phyloP scores from a whole-genome alignment of 2,888 invertebrate genomes.

The Congeria kusceri region DNA sequence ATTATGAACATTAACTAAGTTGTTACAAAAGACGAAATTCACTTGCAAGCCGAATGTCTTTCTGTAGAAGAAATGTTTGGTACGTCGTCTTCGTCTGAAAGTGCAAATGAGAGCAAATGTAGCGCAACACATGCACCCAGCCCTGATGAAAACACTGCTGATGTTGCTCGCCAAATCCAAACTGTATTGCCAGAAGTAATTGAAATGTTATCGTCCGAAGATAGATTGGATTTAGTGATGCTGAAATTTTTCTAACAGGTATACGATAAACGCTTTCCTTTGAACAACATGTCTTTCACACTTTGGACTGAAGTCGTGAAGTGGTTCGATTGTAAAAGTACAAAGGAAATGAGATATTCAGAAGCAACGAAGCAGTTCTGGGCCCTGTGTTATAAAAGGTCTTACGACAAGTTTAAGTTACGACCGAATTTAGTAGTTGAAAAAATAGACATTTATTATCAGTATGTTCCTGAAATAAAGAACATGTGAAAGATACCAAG shows the following conservation, averaged over 20 bases:
- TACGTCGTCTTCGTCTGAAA: not conserved
- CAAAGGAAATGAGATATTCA: conserved; percentile 18
- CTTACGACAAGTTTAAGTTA: too few species aligned
- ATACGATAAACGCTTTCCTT: conserved; percentile 4
- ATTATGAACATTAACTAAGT: not conserved
- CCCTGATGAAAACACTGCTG: not conserved
- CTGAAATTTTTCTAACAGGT: not conserved
- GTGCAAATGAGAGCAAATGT: not conserved
- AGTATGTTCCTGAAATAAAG: too few species aligned
- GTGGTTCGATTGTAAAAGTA: conserved; percentile 11
- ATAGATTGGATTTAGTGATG: conserved; percentile 1
- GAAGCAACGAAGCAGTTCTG: conserved; percentile 17
- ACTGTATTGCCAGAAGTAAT: not conserved
- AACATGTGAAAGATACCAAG: too few species aligned
- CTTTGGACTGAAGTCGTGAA: conserved; percentile 19
- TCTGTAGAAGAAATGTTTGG: too few species aligned
- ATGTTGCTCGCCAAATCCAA: not conserved
- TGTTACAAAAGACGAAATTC: not conserved
- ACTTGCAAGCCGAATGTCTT: too few species aligned
- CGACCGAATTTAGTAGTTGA: too few species aligned
- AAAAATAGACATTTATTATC: too few species aligned
- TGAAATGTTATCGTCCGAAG: not conserved
- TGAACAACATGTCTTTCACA: conserved; percentile 6
- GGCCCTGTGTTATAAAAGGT: too few species aligned
- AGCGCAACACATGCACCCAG: not conserved